Base-by-base conservation (phyloP, 2,888 invertebrate genomes). In the Malachius bipustulatus region DNA sequence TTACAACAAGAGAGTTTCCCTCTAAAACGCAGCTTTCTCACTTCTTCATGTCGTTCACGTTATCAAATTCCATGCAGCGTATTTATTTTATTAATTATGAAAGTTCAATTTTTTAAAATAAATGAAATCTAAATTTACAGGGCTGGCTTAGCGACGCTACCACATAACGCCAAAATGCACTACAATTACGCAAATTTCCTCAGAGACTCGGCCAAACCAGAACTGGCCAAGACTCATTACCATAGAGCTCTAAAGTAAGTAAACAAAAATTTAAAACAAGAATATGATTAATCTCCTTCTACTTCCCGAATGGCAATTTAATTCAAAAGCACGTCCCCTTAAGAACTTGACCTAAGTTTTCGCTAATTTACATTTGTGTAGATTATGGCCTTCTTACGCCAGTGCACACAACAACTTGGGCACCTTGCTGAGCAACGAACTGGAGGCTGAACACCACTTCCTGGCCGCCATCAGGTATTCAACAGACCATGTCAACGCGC, bases 381-480 rank as follows among this genome's bases (percentile, higher is more conserved):
- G 88, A 54, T 59, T 88, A 30, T 87, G 85, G 81, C 84, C 85
- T 6, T 72, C 76, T 26, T 83, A 88, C 57, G 82, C 87, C 4
- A 84, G 84, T 53, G 85, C 87, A 1, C 83, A 85, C 64, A 87
- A 88, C 60, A 89, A 89, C 63, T 68, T 89, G 32, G 89, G 85
- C 13, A 87, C 85, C 2, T 59, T 88, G 43, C 71, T 84, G 47
- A 65, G 69, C 39, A 76, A 77, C 32, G 65, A 69, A 3, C 70
- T 71, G 2, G 71, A 75, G 46, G 85, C 87, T 0, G 84, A 85
- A 54, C 65, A 69, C 41, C 83, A 85, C 58, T 88, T 84, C 64
- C 64, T 79, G 42, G 71, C 76, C 30, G 81, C 83, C 4, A 73
- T 82, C 45, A 67, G 71, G 42, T 76, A 81, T 54, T 79, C 80